These are phyloP conservation scores for Stenurella melanura DNA, from an alignment of 2,888 invertebrate species.

Conservation along the genomic window DNA sequence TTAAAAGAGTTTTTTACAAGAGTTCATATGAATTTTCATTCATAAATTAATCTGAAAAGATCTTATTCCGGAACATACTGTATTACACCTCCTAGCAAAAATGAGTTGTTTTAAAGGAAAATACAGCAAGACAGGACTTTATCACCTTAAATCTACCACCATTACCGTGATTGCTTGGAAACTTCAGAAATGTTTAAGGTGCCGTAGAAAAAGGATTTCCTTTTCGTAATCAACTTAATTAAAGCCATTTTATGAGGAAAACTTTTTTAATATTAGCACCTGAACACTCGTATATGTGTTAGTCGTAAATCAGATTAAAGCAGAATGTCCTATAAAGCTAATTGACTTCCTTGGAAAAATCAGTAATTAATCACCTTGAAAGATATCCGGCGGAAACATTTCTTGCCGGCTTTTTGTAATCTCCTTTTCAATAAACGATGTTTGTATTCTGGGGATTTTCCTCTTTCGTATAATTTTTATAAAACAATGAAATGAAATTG, in stretches of 20 bases:
- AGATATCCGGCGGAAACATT: not conserved
- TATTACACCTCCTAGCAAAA: not conserved
- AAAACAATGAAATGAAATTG: not conserved
- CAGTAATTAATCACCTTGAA: not conserved
- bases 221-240: constrained; percentile 53
- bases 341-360: constrained; percentile 5
- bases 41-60: too few species aligned
- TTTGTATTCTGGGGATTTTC: constrained; percentile 7
- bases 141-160: constrained; percentile 30
- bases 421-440: constrained; percentile 7
- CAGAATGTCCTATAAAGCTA: constrained; percentile 2
- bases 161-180: constrained; percentile 35
- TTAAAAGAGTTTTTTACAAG: too few species aligned
- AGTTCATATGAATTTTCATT: too few species aligned
- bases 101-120: not conserved
- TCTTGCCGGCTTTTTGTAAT: not conserved
- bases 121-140: constrained; percentile 16
- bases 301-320: constrained; percentile 10
- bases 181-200: constrained; percentile 42
- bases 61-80: too few species aligned
- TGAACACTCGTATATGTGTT: not conserved
- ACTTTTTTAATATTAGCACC: constrained; percentile 46
- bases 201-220: constrained; percentile 52
- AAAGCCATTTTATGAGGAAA: constrained; percentile 48
- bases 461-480: not conserved